Base-by-base conservation (phyloP, 1,140 invertebrate species). In the Drosophila pandora region DNA sequence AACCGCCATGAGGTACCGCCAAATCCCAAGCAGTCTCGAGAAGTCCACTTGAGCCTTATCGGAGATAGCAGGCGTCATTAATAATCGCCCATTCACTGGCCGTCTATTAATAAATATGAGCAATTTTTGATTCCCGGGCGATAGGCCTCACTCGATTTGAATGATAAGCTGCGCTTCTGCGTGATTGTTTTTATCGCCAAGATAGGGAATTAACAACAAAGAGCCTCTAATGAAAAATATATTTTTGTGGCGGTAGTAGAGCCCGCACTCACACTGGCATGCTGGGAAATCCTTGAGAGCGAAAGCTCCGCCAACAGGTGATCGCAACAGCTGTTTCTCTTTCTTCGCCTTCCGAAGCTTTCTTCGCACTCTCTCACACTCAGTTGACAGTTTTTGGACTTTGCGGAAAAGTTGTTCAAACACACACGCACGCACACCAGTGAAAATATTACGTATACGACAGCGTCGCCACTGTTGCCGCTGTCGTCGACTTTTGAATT, bases 381-480 rank as follows among this genome's bases (percentile, higher is more conserved):
- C 58, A 47, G 74, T 73, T 57, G 79, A 39, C 63, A 52, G 43
- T 75, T 87, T 72, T 78, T 87, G 55, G 76, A 71, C 73, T 82
- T 82, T 80, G 76, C 81, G 80, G 80, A 84, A 84, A 84, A 83
- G 67, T 79, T 45, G 41, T 58, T 2, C 32, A 34, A 6, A 49
- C 59, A 59, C 55, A 77, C 59, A 73, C 28, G 47, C 45, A 60
- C 13, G 50, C 32, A 34, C 22, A 41, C 7, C 32, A 17, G 43
- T 22, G 60, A 30, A 59, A 25, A 69, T 60, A 87, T 85, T 87
- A 87, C 79, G 82, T 88, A 87, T 88, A 87, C 83, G 80, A 53
- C 63, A 62, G 56, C 48, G 65, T 54, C 59, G 80, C 64, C 43
- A 49, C 50, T 52, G 25, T 67, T 56, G 60, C 56, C 76, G 62